phyloP scores from a whole-genome alignment of 2,888 invertebrate genomes.

The Aphodius granarius region DNA sequence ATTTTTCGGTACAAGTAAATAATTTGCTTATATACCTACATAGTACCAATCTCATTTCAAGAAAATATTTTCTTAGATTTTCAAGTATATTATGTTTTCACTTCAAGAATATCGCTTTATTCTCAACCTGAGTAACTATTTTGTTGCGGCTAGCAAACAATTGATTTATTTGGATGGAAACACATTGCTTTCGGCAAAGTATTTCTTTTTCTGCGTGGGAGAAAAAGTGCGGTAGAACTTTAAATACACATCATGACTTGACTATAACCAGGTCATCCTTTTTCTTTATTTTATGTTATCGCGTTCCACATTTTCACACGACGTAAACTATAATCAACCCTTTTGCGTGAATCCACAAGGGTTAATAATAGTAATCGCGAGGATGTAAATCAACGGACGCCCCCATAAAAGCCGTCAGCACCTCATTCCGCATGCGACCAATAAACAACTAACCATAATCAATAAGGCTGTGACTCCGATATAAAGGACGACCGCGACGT shows the following conservation, averaged over 20 bases:
- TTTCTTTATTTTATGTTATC: not conserved
- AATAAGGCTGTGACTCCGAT: slow-evolving; percentile 6
- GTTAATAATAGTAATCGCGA: slow-evolving; percentile 12
- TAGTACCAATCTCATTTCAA: too few relatives aligned
- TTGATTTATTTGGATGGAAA: too few relatives aligned
- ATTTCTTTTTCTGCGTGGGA: too few relatives aligned
- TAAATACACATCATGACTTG: not conserved
- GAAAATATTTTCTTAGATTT: too few relatives aligned
- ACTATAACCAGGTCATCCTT: not conserved
- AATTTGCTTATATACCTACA: too few relatives aligned
- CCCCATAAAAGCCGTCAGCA: not conserved
- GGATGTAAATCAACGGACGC: slow-evolving; percentile 8
- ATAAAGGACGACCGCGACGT: slow-evolving; percentile 5
- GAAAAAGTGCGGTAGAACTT: not conserved
- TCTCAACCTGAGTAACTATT: too few relatives aligned
- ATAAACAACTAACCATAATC: slow-evolving; percentile 11
- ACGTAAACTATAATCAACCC: not conserved
- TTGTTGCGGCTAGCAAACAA: too few relatives aligned
- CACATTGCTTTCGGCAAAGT: too few relatives aligned
- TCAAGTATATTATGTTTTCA: too few relatives aligned
- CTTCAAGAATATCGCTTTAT: too few relatives aligned
- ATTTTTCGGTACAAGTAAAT: too few relatives aligned
- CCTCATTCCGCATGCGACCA: not conserved
- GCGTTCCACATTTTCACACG: not conserved
- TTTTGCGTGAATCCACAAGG: slow-evolving; percentile 7